Evolutionary conservation across 2,888 invertebrate genomes (phyloP).

Genomic region (Melanargia galathea): DNA sequence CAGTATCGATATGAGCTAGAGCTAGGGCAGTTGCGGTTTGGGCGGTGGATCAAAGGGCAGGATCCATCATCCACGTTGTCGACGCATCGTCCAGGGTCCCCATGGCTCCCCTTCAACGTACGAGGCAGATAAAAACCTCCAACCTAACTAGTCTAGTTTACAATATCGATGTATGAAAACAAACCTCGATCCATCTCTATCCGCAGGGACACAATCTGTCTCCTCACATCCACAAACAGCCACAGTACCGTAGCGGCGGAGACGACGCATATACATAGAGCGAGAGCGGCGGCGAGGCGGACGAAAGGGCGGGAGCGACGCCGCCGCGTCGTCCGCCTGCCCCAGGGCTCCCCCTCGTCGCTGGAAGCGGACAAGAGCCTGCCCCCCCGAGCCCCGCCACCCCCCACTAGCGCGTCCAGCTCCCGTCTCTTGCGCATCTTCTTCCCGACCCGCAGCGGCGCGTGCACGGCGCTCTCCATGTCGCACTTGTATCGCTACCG

Average conservation of each 20-base stretch:
- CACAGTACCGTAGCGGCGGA: conserved; percentile 85
- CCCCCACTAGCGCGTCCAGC: conserved; percentile 86
- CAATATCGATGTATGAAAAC: conserved; percentile 38
- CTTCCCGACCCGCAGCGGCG: conserved; percentile 86
- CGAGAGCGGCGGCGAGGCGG: conserved; percentile 83
- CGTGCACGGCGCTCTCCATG: conserved; percentile 82
- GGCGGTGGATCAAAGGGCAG: too few species aligned
- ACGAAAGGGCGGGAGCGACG: conserved; percentile 78
- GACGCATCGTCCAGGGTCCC: background rate
- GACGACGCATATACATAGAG: conserved; percentile 84
- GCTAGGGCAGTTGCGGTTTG: too few species aligned
- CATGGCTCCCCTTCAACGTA: background rate
- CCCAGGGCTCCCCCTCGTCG: conserved; percentile 82
- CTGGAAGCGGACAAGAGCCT: conserved; percentile 85
- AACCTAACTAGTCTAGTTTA: background rate
- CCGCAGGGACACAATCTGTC: conserved; percentile 84
- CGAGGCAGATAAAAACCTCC: background rate
- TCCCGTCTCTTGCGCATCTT: conserved; percentile 90
- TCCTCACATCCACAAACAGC: conserved; percentile 86
- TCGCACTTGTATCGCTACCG: conserved; percentile 64
- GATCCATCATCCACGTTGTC: too few species aligned
- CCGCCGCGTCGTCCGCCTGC: conserved; percentile 61
- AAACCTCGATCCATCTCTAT: conserved; percentile 86
- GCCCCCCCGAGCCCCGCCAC: conserved; percentile 74
- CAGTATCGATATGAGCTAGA: background rate